These are phyloP conservation scores for Neodiprion pinetum DNA, from an alignment of 1,140 invertebrate species.

Conservation along the genomic window DNA sequence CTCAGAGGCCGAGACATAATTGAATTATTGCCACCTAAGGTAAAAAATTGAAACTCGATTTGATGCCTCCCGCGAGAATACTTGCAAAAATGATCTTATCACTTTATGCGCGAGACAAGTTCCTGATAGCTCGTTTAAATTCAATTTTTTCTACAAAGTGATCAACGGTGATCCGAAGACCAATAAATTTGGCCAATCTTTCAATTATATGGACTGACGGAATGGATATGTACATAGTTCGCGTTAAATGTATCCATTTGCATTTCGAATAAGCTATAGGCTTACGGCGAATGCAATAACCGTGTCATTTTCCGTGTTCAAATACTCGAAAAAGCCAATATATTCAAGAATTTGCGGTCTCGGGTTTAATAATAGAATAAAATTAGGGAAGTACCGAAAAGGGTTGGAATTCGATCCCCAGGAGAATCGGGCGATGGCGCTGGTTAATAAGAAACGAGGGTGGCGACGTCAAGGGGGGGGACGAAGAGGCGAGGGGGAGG, in stretches of 20 bases:
- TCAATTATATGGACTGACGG: too few species aligned
- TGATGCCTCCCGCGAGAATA: too few species aligned
- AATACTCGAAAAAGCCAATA: not conserved
- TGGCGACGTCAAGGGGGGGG: slow-evolving; percentile 21
- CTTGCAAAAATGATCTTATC: too few species aligned
- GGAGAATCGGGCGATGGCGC: slow-evolving; percentile 35
- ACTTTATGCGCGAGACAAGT: too few species aligned
- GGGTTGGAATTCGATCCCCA: slow-evolving; percentile 55
- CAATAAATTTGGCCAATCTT: too few species aligned
- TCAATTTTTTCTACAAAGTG: too few species aligned
- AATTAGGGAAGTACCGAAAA: slow-evolving; percentile 39
- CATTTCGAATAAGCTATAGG: not conserved
- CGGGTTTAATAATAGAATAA: slow-evolving; percentile 41
- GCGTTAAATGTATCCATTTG: not conserved
- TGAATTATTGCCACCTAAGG: not conserved
- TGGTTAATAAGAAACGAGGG: slow-evolving; percentile 54
- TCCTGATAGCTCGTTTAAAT: too few species aligned
- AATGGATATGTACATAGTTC: too few species aligned
- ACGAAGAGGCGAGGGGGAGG: slow-evolving; percentile 31
- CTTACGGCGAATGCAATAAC: not conserved
- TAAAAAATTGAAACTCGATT: not conserved
- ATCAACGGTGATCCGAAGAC: too few species aligned
- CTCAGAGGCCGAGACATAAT: not conserved
- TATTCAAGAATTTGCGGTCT: slow-evolving; percentile 8
- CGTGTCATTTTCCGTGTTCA: not conserved